Evolutionary conservation across 2,797 vertebrate species (phyloP), one percentile per base, ranked within the genome.

Genomic region (Myiotriccus ornatus): DNA sequence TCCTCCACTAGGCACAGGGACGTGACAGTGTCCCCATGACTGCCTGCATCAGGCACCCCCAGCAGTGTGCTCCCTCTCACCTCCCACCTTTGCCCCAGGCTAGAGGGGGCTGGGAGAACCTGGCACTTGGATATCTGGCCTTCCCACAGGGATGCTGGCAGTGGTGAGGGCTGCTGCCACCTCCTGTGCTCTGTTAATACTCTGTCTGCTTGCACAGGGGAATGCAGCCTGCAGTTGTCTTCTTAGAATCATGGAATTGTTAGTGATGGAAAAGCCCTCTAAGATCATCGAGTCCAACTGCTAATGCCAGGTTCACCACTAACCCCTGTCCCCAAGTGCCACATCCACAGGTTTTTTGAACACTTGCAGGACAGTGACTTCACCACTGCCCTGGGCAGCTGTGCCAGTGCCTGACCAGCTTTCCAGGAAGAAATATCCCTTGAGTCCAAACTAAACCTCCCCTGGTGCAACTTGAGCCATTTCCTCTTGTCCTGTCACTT

Each of bases 21-120:
- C 1, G 0, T 3, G 55, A 70, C 7, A 7, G 11, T 73, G 46
- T 21, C n/a, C 24, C 1, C 0, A 16, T 27, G 35, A 12, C 52
- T 37, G 8, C 14, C 32, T 24, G 60, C 34, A 24, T 7, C 60
- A 39, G 83, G 43, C 22, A 1, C 13, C 14, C 18, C 24, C 46
- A 49, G 34, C 34, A 56, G 10, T 4, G 53, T 43, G 44, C 9
- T 28, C 47, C 30, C 30, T 57, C 19, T 12, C 43, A 13, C 37
- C 23, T 75, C 39, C 34, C 46, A 64, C 22, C 55, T 46, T 41
- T 23, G 14, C 56, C n/a, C 7, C 16, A 8, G 46, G 46, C 37
- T 80, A 68, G 35, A 62, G 30, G 7, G 25, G 5, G 22, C 41
- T 64, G 63, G 30, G 19, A 53, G 27, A 50, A 18, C 7, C 89